phyloP scores from a whole-genome alignment of 2,888 invertebrate species.

The Andrena bucephala region DNA sequence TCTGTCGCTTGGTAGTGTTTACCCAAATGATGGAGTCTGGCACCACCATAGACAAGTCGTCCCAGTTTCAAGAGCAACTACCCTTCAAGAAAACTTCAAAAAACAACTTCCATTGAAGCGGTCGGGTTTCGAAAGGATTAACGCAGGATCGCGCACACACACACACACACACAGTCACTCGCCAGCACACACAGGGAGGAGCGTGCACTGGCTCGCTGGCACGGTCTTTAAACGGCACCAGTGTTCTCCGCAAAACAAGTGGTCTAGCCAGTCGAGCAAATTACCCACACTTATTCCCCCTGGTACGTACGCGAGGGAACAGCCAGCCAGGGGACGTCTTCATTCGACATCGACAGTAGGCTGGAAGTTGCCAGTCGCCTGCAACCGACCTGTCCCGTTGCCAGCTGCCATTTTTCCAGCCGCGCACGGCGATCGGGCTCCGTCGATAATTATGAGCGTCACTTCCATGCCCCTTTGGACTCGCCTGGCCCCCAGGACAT shows the following conservation, averaged over 20 bases:
- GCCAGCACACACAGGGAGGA: constrained; percentile 19
- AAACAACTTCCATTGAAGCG: too few species aligned
- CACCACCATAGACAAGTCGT: too few species aligned
- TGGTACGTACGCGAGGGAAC: constrained; percentile 63
- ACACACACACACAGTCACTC: neutral
- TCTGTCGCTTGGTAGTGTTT: too few species aligned
- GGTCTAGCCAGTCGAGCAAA: constrained; percentile 83
- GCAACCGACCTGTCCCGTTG: constrained; percentile 68
- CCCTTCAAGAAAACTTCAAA: too few species aligned
- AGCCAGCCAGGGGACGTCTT: constrained; percentile 75
- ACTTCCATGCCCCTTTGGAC: constrained; percentile 39
- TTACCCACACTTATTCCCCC: constrained; percentile 79
- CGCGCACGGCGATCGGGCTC: constrained; percentile 67
- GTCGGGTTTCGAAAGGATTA: neutral
- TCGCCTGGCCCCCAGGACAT: constrained; percentile 15
- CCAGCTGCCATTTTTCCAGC: constrained; percentile 64
- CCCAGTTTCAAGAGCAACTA: too few species aligned
- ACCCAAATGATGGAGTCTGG: too few species aligned
- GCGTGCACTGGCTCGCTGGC: constrained; percentile 52
- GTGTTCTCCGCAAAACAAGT: constrained; percentile 79
- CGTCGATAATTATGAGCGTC: constrained; percentile 71
- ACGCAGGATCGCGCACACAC: neutral
- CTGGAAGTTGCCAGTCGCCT: constrained; percentile 31
- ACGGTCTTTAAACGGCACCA: constrained; percentile 67
- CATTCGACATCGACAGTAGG: constrained; percentile 73